These are phyloP conservation scores for Phasia obesa DNA, from an alignment of 2,888 invertebrate genomes.

Conservation along the genomic window DNA sequence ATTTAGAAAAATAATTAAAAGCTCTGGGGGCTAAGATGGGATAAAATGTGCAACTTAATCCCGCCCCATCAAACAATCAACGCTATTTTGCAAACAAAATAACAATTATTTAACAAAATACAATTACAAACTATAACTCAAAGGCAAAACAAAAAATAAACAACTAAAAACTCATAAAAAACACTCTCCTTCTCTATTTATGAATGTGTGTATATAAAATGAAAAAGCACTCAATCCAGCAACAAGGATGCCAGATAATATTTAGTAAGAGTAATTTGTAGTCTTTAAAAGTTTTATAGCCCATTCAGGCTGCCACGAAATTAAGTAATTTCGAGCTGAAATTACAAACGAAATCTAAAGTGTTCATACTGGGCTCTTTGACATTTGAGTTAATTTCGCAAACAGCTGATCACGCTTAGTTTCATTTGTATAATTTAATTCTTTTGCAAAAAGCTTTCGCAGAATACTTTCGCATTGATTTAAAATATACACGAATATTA, in stretches of 20 bases:
- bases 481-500: too few relatives aligned
- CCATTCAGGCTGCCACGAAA: too few relatives aligned
- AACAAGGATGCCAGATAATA: conserved; percentile 8
- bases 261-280: too few relatives aligned
- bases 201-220: background rate
- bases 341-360: too few relatives aligned
- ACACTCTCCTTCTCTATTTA: background rate
- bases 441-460: too few relatives aligned
- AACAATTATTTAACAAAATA: background rate
- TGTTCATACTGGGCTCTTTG: too few relatives aligned
- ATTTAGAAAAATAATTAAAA: background rate
- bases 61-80: conserved; percentile 67
- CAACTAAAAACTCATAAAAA: conserved; percentile 18
- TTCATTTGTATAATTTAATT: too few relatives aligned
- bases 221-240: conserved; percentile 42
- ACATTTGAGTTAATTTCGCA: too few relatives aligned
- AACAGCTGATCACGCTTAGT: too few relatives aligned
- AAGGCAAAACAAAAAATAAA: conserved; percentile 25
- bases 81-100: conserved; percentile 15
- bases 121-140: conserved; percentile 18
- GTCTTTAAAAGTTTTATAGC: too few relatives aligned
- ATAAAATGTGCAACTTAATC: conserved; percentile 64
- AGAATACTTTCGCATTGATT: too few relatives aligned
- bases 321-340: too few relatives aligned
- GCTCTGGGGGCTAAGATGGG: background rate